Conservation (phyloP, 2,113 vertebrate genomes). For the Amblyopsis rosae region DNA sequence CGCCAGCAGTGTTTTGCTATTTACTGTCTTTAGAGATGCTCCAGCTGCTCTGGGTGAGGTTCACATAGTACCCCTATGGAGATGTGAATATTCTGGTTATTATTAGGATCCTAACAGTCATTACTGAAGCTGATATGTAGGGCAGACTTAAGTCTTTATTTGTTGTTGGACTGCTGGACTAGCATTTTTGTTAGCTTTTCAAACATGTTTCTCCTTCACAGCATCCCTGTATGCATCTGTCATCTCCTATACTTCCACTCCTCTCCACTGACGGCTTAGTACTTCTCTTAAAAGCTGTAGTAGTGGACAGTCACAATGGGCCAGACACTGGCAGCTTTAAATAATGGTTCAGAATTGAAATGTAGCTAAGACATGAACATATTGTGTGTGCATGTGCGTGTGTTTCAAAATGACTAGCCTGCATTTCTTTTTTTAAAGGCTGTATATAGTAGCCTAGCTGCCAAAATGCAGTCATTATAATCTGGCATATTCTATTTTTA, state of each 20-base stretch:
- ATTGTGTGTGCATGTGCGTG: neutral
- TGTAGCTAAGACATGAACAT: conserved; percentile 24
- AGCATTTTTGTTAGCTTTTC: conserved; percentile 44
- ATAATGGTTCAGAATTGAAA: conserved; percentile 36
- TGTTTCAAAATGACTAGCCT: neutral
- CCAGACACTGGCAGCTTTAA: conserved; percentile 10
- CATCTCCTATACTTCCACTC: conserved; percentile 25
- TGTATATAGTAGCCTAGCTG: too few species aligned
- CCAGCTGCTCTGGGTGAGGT: conserved; percentile 48
- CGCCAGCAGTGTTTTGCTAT: conserved; percentile 28
- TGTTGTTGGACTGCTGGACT: conserved; percentile 20
- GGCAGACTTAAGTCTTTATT: conserved; percentile 47
- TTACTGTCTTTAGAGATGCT: conserved; percentile 44
- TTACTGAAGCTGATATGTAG: conserved; percentile 59
- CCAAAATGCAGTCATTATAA: too few species aligned
- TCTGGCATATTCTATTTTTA: too few species aligned
- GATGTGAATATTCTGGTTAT: conserved; percentile 55
- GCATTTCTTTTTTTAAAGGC: neutral
- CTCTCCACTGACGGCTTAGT: conserved; percentile 28
- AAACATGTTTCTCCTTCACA: neutral
- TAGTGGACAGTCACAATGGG: conserved; percentile 21
- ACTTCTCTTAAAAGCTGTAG: conserved; percentile 34
- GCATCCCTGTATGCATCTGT: conserved; percentile 18
- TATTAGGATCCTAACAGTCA: conserved; percentile 53
- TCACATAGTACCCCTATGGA: conserved; percentile 46